Percentiles rank a stretch among this genome's conserved stretches.
phyloP scores from a whole-genome alignment of 2,797 vertebrate species.

The Lateolabrax maculatus region DNA sequence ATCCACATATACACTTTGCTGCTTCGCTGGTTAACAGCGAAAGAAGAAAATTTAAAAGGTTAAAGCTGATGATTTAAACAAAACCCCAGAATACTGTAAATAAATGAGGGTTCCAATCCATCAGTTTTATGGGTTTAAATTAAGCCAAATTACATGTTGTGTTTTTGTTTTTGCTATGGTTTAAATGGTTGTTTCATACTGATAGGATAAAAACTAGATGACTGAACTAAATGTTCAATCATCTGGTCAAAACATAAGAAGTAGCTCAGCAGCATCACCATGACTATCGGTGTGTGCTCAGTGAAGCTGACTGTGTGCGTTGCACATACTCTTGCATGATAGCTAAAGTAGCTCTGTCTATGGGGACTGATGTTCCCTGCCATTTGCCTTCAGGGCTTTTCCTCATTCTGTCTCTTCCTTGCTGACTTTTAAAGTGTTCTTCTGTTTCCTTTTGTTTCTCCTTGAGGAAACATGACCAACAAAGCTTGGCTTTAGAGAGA shows the following conservation, averaged over 20 bases:
- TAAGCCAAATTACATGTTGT: too few relatives aligned
- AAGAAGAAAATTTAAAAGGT: background rate
- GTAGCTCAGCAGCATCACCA: slow-evolving; percentile 42
- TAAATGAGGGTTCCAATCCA: background rate
- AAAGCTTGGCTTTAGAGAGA: slow-evolving; percentile 84
- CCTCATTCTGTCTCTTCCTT: slow-evolving; percentile 80
- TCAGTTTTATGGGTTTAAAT: background rate
- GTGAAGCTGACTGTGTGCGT: slow-evolving; percentile 77
- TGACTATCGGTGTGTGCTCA: slow-evolving; percentile 73
- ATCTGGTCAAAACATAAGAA: slow-evolving; percentile 22
- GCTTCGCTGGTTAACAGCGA: background rate
- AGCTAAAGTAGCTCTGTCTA: slow-evolving; percentile 87
- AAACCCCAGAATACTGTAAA: background rate
- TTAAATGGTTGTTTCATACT: background rate
- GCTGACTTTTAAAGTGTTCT: slow-evolving; percentile 89
- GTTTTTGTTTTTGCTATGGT: background rate
- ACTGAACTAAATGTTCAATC: slow-evolving; percentile 19
- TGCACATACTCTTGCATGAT: slow-evolving; percentile 81
- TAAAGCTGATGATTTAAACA: background rate
- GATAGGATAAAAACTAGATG: background rate
- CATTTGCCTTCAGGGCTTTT: slow-evolving; percentile 86
- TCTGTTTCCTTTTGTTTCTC: slow-evolving; percentile 45
- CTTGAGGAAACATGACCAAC: slow-evolving; percentile 85
- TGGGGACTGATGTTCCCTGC: slow-evolving; percentile 83
- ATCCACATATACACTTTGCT: background rate